Percentiles rank a stretch among this genome's conserved stretches.
Conservation (phyloP, 2,113 vertebrate species). For the Ctenodactylus gundi region DNA sequence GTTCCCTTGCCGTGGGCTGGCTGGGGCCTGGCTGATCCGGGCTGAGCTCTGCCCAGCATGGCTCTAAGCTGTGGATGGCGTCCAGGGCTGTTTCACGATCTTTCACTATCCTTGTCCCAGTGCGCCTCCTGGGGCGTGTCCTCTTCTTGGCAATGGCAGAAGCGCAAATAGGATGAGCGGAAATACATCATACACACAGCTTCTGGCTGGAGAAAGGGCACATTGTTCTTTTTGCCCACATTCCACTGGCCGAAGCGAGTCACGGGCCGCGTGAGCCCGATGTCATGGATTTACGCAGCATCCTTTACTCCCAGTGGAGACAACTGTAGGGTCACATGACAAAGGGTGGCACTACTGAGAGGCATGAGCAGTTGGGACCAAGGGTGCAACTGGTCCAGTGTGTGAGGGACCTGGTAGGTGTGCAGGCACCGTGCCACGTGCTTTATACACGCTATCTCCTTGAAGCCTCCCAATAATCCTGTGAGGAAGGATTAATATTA, state of each 20-base stretch:
- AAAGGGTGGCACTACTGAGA: not conserved
- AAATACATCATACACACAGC: not conserved
- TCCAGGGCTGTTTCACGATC: not conserved
- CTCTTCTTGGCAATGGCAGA: not conserved
- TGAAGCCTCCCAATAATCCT: not conserved
- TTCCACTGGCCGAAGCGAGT: not conserved
- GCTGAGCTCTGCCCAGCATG: not conserved
- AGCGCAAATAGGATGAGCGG: not conserved
- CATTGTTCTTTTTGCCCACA: not conserved
- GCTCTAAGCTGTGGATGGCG: not conserved
- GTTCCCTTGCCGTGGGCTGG: not conserved
- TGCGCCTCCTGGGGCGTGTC: not conserved
- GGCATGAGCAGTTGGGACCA: not conserved
- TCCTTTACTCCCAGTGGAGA: not conserved
- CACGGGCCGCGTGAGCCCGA: not conserved
- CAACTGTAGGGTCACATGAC: not conserved
- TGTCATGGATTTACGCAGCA: no score
- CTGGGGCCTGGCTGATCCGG: not conserved
- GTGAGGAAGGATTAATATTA: not conserved
- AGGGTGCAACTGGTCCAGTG: rapidly evolving
- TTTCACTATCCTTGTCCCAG: not conserved
- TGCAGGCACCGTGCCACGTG: rapidly evolving
- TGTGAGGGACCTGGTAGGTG: not conserved
- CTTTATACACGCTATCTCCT: rapidly evolving
- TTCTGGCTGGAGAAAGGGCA: not conserved